phyloP scores from a whole-genome alignment of 2,888 invertebrate species.

The Odontocerum albicorne region DNA sequence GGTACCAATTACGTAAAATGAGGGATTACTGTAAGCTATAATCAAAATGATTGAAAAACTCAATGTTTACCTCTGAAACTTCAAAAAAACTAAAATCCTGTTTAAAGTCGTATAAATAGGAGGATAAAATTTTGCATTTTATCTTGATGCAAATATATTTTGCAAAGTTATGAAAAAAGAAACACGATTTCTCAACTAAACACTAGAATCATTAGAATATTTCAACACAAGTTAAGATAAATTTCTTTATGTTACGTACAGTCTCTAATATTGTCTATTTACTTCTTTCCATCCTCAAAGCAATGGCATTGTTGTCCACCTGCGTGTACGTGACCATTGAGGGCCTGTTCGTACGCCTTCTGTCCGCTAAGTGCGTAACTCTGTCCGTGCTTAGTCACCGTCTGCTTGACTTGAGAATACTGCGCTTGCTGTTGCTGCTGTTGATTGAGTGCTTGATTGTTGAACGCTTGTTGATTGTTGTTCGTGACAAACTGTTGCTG shows the following conservation, averaged over 20 bases:
- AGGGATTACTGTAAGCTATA: too few species aligned
- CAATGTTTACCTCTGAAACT: too few species aligned
- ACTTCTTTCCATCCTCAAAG: conserved; percentile 47
- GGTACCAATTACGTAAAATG: too few species aligned
- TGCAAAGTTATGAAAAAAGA: too few species aligned
- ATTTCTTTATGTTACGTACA: background rate
- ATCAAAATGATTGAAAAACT: too few species aligned
- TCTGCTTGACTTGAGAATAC: conserved; percentile 16
- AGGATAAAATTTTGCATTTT: too few species aligned
- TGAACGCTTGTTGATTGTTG: conserved; percentile 1
- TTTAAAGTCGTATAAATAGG: too few species aligned
- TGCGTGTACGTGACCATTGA: conserved; percentile 40
- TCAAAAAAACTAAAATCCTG: too few species aligned
- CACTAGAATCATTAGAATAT: too few species aligned
- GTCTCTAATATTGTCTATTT: background rate
- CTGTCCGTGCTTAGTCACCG: conserved; percentile 10
- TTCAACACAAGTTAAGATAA: too few species aligned
- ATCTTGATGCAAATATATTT: too few species aligned
- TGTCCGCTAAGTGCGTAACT: conserved; percentile 25
- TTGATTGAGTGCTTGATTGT: background rate
- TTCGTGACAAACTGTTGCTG: conserved; percentile 12
- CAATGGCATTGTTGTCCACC: conserved; percentile 50
- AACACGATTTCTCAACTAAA: too few species aligned
- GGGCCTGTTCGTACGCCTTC: conserved; percentile 29
- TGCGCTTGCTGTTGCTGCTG: conserved; percentile 15